These are phyloP conservation scores for Zaprionus nigranus DNA, from an alignment of 1,140 invertebrate species.

Conservation along the genomic window DNA sequence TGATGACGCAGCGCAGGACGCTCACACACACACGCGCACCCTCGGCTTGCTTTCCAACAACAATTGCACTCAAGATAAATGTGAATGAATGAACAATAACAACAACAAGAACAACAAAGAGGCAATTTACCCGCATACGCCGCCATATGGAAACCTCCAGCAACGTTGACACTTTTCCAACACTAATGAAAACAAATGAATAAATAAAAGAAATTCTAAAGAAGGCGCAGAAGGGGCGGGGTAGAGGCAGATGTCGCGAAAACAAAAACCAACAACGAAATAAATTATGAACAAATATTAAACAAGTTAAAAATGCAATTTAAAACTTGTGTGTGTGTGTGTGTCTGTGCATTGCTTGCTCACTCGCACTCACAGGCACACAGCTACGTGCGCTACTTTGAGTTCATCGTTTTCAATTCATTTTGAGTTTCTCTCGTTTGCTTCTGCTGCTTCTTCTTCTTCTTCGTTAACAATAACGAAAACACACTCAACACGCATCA, in stretches of 20 bases:
- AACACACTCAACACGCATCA: conserved; percentile 48
- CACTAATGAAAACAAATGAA: conserved; percentile 16
- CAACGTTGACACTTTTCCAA: conserved; percentile 30
- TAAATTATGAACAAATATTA: conserved; percentile 3
- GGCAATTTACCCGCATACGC: conserved; percentile 34
- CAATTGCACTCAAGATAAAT: conserved; percentile 22
- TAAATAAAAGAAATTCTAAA: background rate
- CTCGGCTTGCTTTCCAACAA: background rate
- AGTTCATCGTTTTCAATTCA: conserved; percentile 81
- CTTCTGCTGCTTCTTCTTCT: conserved; percentile 26
- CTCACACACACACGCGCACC: background rate
- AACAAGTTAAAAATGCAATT: conserved; percentile 72
- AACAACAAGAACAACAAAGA: conserved; percentile 9
- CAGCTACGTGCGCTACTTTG: conserved; percentile 72
- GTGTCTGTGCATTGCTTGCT: conserved; percentile 20
- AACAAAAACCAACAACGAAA: background rate
- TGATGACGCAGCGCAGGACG: conserved; percentile 47
- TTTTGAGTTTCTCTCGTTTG: conserved; percentile 72
- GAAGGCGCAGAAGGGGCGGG: background rate
- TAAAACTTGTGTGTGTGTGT: conserved; percentile 48
- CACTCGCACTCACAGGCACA: conserved; percentile 15
- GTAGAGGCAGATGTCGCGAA: background rate
- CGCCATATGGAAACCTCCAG: conserved; percentile 38
- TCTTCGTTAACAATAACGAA: conserved; percentile 40
- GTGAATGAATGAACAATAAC: conserved; percentile 41